A percentile compares a stretch with the other conserved stretches of the same genome.
These are phyloP conservation scores for Enteromius treurensis DNA, from an alignment of 2,797 vertebrate genomes.

Conservation along the genomic window DNA sequence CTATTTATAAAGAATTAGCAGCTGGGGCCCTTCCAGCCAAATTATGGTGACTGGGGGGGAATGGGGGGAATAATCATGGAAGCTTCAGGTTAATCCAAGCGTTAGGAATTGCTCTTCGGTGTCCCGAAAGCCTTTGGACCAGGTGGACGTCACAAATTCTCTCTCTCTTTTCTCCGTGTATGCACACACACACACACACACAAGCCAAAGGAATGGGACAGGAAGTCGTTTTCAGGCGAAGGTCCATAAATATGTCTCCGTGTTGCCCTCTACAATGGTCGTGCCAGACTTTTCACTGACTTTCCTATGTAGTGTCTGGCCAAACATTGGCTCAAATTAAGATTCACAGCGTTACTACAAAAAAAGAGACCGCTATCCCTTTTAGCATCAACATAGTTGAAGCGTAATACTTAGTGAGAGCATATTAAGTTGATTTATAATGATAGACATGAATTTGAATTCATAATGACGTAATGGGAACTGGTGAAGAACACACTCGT, in stretches of 20 bases:
- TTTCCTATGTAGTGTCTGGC: conserved; percentile 25
- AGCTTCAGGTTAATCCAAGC: conserved; percentile 81
- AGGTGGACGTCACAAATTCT: conserved; percentile 47
- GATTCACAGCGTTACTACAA: conserved; percentile 40
- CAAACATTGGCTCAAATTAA: conserved; percentile 26
- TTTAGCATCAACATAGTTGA: neutral
- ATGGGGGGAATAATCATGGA: conserved; percentile 72
- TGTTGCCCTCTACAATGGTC: conserved; percentile 59
- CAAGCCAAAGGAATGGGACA: conserved; percentile 30
- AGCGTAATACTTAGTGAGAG: conserved; percentile 66
- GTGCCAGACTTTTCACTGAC: conserved; percentile 64
- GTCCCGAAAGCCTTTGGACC: conserved; percentile 51
- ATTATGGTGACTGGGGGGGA: conserved; percentile 63
- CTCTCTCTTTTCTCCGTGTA: neutral
- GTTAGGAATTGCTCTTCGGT: conserved; percentile 71
- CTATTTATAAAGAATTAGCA: conserved; percentile 85
- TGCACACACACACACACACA: conserved; percentile 26
- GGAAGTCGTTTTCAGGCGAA: conserved; percentile 61
- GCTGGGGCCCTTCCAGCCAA: conserved; percentile 83
- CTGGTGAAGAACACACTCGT: neutral
- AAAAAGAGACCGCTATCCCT: neutral
- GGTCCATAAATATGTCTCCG: conserved; percentile 66
- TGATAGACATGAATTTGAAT: conserved; percentile 72
- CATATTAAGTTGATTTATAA: conserved; percentile 71
- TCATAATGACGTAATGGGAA: conserved; percentile 64